Conservation (phyloP, 2,113 vertebrate species). For the Dromaius novaehollandiae region DNA sequence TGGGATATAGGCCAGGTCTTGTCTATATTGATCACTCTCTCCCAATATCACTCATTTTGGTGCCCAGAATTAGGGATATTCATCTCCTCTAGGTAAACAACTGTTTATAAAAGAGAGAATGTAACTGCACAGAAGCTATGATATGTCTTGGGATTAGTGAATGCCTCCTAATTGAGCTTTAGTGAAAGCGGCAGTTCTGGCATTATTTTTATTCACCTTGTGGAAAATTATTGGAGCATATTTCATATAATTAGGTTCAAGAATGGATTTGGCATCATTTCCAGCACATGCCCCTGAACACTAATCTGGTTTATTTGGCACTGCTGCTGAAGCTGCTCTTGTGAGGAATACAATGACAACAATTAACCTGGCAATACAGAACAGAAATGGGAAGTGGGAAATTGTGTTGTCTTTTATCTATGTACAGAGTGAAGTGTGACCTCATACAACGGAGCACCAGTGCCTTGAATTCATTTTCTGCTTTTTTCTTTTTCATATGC, state of each 20-base stretch:
- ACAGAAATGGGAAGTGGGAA: slow-evolving; percentile 48
- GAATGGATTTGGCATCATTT: slow-evolving; percentile 71
- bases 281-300: slow-evolving; percentile 65
- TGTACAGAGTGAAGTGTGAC: not conserved
- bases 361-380: slow-evolving; percentile 68
- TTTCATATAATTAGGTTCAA: slow-evolving; percentile 72
- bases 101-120: not conserved
- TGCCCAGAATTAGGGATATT: slow-evolving; percentile 36
- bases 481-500: not conserved
- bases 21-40: slow-evolving; percentile 37
- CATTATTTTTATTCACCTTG: slow-evolving; percentile 65
- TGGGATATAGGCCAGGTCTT: slow-evolving; percentile 18
- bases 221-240: slow-evolving; percentile 71
- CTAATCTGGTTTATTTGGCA: slow-evolving; percentile 71
- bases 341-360: slow-evolving; percentile 63
- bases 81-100: slow-evolving; percentile 47
- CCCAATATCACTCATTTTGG: not conserved
- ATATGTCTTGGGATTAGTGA: slow-evolving; percentile 44
- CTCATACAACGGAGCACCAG: slow-evolving; percentile 2
- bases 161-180: slow-evolving; percentile 62
- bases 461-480: not conserved
- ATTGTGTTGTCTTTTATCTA: slow-evolving; percentile 39
- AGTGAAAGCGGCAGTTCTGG: slow-evolving; percentile 23
- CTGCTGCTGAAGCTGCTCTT: slow-evolving; percentile 53
- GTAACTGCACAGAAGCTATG: slow-evolving; percentile 30